Evolutionary conservation across 2,797 vertebrate genomes (phyloP).

Genomic region (Anabas testudineus): DNA sequence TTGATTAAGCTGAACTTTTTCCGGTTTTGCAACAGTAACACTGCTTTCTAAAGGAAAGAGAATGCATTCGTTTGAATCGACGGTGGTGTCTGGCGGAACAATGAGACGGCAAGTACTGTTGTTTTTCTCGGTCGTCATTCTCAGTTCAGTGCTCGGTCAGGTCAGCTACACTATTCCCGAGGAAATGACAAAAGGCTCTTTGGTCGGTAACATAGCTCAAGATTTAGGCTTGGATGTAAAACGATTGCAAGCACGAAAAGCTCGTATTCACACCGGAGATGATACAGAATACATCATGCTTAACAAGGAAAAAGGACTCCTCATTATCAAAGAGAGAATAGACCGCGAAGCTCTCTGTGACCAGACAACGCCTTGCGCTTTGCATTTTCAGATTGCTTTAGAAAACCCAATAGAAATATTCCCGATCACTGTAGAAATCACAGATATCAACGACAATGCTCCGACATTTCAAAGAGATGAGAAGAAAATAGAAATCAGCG

Average conservation of each 20-base stretch:
- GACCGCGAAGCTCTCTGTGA: constrained; percentile 77
- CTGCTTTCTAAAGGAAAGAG: not conserved
- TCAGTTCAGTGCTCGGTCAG: constrained; percentile 59
- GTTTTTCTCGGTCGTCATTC: constrained; percentile 52
- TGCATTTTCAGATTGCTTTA: constrained; percentile 78
- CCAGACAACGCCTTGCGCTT: constrained; percentile 76
- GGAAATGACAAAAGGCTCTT: constrained; percentile 78
- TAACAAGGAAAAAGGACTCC: constrained; percentile 72
- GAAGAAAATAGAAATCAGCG: constrained; percentile 75
- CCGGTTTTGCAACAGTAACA: not conserved
- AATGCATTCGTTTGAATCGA: not conserved
- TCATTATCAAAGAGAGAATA: constrained; percentile 76
- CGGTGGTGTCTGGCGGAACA: constrained; percentile 44
- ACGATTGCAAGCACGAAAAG: constrained; percentile 69
- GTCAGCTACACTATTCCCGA: constrained; percentile 80
- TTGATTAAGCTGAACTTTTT: not conserved
- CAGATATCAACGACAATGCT: constrained; percentile 80
- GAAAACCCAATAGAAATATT: constrained; percentile 82
- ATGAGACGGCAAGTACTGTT: constrained; percentile 70
- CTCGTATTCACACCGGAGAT: constrained; percentile 70
- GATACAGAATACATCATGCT: constrained; percentile 70
- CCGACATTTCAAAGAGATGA: constrained; percentile 68
- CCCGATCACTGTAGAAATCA: constrained; percentile 73
- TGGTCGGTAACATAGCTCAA: constrained; percentile 77
- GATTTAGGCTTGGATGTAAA: constrained; percentile 78